Conservation (phyloP, 1,140 invertebrate genomes). For the Apis laboriosa region DNA sequence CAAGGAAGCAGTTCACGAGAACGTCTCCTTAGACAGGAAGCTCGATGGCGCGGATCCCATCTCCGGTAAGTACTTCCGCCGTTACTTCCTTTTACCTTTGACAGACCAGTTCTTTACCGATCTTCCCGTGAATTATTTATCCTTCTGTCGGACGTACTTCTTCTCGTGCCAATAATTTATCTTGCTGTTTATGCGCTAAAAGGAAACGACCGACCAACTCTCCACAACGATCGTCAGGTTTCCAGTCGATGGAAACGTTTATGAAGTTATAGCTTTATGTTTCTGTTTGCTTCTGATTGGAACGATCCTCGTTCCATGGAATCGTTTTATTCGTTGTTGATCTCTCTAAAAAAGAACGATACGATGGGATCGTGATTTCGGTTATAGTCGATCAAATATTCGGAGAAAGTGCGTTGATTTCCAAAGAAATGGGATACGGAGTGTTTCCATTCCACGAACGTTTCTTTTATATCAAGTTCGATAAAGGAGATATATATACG, state of each 20-base stretch:
- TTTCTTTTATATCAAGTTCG: constrained; percentile 5
- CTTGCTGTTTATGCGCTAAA: constrained; percentile 17
- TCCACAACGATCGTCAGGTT: background rate
- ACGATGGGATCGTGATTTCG: constrained; percentile 5
- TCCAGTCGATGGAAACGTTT: constrained; percentile 9
- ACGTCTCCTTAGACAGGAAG: constrained; percentile 69
- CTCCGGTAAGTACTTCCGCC: constrained; percentile 72
- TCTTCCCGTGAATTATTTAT: background rate
- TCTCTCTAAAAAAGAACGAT: background rate
- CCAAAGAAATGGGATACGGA: background rate
- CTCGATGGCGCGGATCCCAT: constrained; percentile 72
- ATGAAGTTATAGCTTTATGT: constrained; percentile 12
- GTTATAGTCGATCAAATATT: background rate
- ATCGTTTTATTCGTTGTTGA: background rate
- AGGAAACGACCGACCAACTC: background rate
- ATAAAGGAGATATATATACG: constrained; percentile 5
- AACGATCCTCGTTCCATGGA: background rate
- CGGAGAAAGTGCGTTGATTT: constrained; percentile 9
- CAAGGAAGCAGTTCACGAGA: constrained; percentile 72
- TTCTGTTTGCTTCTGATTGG: background rate
- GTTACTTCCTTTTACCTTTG: constrained; percentile 62
- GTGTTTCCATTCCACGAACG: constrained; percentile 3
- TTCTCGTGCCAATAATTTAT: constrained; percentile 9
- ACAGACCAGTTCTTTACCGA: constrained; percentile 25
- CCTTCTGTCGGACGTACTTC: constrained; percentile 23